Conservation (phyloP, 2,888 invertebrate genomes). For the Antheraea yamamai region DNA sequence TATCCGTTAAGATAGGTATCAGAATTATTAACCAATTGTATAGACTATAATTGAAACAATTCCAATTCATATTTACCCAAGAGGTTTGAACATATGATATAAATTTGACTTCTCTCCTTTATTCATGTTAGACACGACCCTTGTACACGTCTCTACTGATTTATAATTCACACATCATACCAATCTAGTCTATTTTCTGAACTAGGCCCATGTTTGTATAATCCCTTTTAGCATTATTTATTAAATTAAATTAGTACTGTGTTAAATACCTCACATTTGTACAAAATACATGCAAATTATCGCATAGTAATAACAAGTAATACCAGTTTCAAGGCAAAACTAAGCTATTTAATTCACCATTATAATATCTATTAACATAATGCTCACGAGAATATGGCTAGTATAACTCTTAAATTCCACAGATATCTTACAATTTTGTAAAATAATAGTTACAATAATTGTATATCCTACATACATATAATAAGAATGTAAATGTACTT, state of each 20-base stretch:
- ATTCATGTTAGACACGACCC: slow-evolving; percentile 2
- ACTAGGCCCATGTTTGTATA: neutral
- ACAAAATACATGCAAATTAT: neutral
- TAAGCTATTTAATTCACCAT: neutral
- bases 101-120: slow-evolving; percentile 4
- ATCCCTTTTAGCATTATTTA: slow-evolving; percentile 5
- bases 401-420: neutral
- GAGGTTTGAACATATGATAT: neutral
- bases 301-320: neutral
- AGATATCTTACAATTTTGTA: neutral
- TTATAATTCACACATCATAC: slow-evolving; percentile 11
- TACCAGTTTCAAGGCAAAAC: neutral
- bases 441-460: neutral
- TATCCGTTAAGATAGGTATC: neutral
- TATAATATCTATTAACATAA: neutral
- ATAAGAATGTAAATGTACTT: too few species aligned
- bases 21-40: neutral
- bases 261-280: neutral
- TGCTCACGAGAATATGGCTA: neutral
- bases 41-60: slow-evolving; percentile 6
- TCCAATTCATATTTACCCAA: neutral
- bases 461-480: too few species aligned
- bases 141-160: slow-evolving; percentile 4
- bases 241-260: neutral
- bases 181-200: slow-evolving; percentile 2